Base-by-base conservation (phyloP, 1,140 invertebrate genomes). In the Acromyrmex heyeri region DNA sequence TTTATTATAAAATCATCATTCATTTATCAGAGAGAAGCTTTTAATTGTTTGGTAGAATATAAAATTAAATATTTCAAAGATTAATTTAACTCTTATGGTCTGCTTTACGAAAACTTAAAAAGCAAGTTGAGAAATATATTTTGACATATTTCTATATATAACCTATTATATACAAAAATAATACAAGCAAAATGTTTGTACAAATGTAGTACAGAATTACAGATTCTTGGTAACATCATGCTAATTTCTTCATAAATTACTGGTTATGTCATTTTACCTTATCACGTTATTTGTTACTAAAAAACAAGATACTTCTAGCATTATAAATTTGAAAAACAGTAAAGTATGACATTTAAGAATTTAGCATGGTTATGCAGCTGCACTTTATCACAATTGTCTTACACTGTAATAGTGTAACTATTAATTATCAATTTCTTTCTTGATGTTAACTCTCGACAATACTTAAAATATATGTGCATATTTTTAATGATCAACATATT, bases 371-470 rank as follows among this genome's bases (percentile, higher is more conserved):
- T 83, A 62, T 16, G 8, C 24, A 61, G 53, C 34, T 21, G 18
- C 53, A 24, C 67, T 76, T 85, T 78, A 88, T 86, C 65, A 24
- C 87, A 73, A 73, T 64, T 83, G 30, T 83, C 24, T 77, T 64
- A 38, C 21, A 70, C 38, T 57, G 27, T 34, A 78, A 83, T 90
- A 70, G 85, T 44, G 1, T 62, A 90, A 89, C 85, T 73, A 50
- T 34, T 1, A 50, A 38, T 50, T 48, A 48, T 50, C n/a, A 16
- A 61, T n/a, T 6, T 34, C 5, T 14, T 10, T 48, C 21, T 18
- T 44, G 21, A 1, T 12, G 14, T 48, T 18, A 59, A 3, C 21
- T 21, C 30, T 44, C 65, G 48, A 64, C 5, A 12, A 30, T 62
- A 8, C 1, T 78, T 50, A 53, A 64, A 78, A 48, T 14, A 78